Percentiles rank a stretch among this genome's conserved stretches.
phyloP scores from a whole-genome alignment of 1,140 invertebrate species.

The Brevipalpus yothersi region DNA sequence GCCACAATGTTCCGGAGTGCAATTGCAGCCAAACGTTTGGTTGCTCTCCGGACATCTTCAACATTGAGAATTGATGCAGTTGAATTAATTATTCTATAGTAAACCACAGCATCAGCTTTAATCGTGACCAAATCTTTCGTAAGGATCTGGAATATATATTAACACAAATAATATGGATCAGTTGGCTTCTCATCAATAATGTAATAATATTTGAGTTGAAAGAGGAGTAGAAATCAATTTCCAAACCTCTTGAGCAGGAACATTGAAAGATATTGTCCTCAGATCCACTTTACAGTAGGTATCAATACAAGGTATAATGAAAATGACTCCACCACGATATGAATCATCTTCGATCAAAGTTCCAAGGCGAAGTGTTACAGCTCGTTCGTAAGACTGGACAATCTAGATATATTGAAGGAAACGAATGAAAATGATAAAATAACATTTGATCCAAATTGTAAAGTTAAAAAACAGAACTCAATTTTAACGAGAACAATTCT shows the following conservation, averaged over 20 bases:
- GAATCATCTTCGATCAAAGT: constrained; percentile 13
- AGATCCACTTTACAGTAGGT: constrained; percentile 28
- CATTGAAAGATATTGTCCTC: constrained; percentile 30
- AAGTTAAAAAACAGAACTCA: too few species aligned
- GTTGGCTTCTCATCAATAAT: background rate
- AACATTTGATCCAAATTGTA: too few species aligned
- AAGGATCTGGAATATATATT: constrained; percentile 21
- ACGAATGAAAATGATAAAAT: background rate
- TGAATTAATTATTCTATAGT: constrained; percentile 49
- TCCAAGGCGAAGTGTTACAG: constrained; percentile 15
- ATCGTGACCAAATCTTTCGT: constrained; percentile 76
- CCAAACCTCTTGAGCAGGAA: constrained; percentile 29
- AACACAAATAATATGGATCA: background rate
- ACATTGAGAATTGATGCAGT: constrained; percentile 89
- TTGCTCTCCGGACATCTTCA: constrained; percentile 79
- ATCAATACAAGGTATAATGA: constrained; percentile 29
- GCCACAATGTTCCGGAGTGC: constrained; percentile 35
- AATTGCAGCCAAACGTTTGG: constrained; percentile 22
- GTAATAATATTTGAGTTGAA: background rate
- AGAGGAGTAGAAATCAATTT: background rate
- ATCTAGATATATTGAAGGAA: constrained; percentile 1
- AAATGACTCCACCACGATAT: constrained; percentile 22
- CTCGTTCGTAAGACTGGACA: constrained; percentile 18
- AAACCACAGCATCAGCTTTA: constrained; percentile 55
- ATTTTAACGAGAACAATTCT: too few species aligned